Percentiles rank a stretch among this genome's conserved stretches.
These are phyloP conservation scores for Muscicapa adusta DNA, from an alignment of 2,113 vertebrate species.

Conservation along the genomic window DNA sequence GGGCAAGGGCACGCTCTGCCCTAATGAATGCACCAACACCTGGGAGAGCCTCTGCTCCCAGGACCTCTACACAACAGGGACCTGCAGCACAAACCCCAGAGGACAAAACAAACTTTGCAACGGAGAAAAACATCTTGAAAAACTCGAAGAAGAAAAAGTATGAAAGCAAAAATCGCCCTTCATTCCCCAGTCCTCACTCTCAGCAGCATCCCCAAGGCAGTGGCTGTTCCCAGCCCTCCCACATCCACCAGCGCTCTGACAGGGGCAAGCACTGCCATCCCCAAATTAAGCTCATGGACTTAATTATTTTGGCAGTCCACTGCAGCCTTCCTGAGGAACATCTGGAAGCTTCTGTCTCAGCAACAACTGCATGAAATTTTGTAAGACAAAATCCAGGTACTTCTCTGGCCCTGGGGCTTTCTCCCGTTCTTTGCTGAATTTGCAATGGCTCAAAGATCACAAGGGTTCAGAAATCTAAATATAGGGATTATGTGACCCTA, in stretches of 20 bases:
- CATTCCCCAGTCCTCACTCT: background rate
- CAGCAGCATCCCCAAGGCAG: background rate
- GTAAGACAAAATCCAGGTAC: background rate
- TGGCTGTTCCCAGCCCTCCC: background rate
- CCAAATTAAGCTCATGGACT: background rate
- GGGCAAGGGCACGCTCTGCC: background rate
- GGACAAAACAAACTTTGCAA: background rate
- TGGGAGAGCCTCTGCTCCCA: background rate
- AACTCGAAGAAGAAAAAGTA: background rate
- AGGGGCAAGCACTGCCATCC: background rate
- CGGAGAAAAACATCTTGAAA: background rate
- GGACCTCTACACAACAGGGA: background rate
- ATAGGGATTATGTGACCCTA: constrained; percentile 6
- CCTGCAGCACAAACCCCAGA: background rate
- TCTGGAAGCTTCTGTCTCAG: background rate
- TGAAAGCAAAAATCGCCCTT: background rate
- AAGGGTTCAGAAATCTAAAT: constrained; percentile 36
- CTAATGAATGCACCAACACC: background rate
- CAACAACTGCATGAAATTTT: background rate
- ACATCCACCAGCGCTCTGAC: background rate
- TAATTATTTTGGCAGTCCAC: background rate
- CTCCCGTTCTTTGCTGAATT: background rate
- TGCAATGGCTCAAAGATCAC: background rate
- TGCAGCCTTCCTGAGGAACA: background rate
- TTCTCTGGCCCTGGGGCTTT: constrained; percentile 10